Evolutionary conservation across 2,113 vertebrate genomes (phyloP).

Genomic region (Mus spicilegus): DNA sequence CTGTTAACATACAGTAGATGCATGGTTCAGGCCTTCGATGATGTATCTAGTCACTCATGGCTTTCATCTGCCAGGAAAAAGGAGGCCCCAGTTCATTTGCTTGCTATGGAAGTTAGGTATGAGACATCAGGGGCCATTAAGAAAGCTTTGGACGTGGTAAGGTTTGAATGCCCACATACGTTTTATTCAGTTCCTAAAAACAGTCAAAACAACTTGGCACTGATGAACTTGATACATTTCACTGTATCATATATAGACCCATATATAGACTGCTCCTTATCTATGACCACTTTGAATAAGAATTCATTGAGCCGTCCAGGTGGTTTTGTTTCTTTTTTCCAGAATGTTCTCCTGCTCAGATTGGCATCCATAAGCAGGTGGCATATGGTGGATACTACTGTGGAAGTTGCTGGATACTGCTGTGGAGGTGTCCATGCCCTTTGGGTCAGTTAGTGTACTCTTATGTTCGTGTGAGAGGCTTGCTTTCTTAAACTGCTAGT

Average conservation of each 20-base stretch:
- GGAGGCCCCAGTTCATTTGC: constrained; percentile 44
- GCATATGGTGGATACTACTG: neutral
- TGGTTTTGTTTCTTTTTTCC: constrained; percentile 22
- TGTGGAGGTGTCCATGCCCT: constrained; percentile 67
- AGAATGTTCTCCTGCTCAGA: constrained; percentile 23
- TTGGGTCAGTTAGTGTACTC: constrained; percentile 79
- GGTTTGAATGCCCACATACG: constrained; percentile 39
- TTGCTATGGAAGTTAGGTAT: constrained; percentile 39
- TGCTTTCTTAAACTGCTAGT: constrained; percentile 75
- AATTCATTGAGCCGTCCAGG: constrained; percentile 52
- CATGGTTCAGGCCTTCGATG: constrained; percentile 72
- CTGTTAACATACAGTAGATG: constrained; percentile 70
- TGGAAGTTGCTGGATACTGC: neutral
- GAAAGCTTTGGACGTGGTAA: constrained; percentile 12
- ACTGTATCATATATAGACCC: neutral
- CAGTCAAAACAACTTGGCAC: constrained; percentile 47
- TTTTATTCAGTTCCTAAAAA: constrained; percentile 57
- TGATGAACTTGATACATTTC: constrained; percentile 42
- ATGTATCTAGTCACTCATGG: constrained; percentile 59
- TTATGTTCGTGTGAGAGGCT: constrained; percentile 65
- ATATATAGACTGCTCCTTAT: constrained; percentile 45
- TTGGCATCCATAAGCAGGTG: neutral
- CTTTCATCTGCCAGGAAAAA: constrained; percentile 76
- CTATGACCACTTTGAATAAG: constrained; percentile 53
- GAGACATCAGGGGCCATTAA: constrained; percentile 47